A percentile compares a stretch with the other conserved stretches of the same genome.
phyloP scores from a whole-genome alignment of 2,797 vertebrate genomes.

The Labroides dimidiatus region DNA sequence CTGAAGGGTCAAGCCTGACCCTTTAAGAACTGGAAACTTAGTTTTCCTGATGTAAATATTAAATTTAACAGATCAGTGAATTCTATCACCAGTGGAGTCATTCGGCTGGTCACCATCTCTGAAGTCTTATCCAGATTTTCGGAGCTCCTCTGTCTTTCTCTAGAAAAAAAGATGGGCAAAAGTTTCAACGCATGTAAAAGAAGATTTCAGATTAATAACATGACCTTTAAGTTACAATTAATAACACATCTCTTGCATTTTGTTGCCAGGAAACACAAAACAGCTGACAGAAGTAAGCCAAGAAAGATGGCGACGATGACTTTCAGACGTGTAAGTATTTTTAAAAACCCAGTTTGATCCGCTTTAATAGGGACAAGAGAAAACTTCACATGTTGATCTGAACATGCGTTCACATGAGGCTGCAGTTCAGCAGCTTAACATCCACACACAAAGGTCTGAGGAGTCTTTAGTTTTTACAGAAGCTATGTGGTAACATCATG shows the following conservation, averaged over 20 bases:
- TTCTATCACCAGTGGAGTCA: slow-evolving; percentile 50
- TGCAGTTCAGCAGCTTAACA: not conserved
- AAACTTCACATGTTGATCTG: not conserved
- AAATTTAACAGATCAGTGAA: not conserved
- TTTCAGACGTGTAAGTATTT: not conserved
- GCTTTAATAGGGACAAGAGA: slow-evolving; percentile 1
- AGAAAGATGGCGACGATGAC: slow-evolving; percentile 53
- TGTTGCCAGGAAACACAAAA: slow-evolving; percentile 44
- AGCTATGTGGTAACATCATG: not conserved
- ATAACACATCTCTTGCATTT: slow-evolving; percentile 57
- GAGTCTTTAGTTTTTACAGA: not conserved
- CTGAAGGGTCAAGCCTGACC: too few species aligned
- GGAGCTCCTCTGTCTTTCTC: slow-evolving; percentile 26
- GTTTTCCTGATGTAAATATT: not conserved
- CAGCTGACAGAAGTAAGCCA: slow-evolving; percentile 49
- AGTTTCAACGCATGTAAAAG: not conserved
- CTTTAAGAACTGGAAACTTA: too few species aligned
- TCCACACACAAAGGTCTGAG: not conserved
- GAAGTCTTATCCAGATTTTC: slow-evolving; percentile 20
- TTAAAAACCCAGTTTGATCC: not conserved
- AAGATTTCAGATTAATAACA: not conserved
- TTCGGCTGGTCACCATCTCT: slow-evolving; percentile 53
- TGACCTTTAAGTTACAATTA: not conserved
- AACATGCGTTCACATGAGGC: not conserved
- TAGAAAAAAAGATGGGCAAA: slow-evolving; percentile 3